Evolutionary conservation across 2,888 invertebrate genomes (phyloP).

Genomic region (Spodoptera littoralis): DNA sequence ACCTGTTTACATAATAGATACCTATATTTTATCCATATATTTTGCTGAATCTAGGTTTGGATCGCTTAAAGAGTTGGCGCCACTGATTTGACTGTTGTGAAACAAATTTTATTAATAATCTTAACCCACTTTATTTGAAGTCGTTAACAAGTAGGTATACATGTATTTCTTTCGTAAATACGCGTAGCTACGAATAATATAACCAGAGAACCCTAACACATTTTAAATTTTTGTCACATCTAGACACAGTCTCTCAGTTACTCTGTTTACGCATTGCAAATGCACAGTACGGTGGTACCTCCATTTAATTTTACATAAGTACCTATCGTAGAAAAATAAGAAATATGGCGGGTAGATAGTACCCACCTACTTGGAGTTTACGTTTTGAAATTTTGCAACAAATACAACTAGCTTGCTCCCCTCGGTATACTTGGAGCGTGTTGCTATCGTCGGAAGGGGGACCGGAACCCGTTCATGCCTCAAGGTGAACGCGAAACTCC

Average conservation of each 20-base stretch:
- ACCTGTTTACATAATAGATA: background rate
- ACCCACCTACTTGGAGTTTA: background rate
- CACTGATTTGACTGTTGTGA: constrained; percentile 45
- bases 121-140: constrained; percentile 47
- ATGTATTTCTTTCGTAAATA: constrained; percentile 25
- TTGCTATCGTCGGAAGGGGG: constrained; percentile 63
- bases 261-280: no score
- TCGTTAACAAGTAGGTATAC: constrained; percentile 11
- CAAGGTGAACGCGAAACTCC: constrained; percentile 81
- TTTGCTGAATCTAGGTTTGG: constrained; percentile 30
- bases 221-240: no score
- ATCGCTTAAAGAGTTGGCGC: constrained; percentile 33
- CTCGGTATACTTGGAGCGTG: constrained; percentile 58
- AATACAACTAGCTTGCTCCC: constrained; percentile 60
- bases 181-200: background rate
- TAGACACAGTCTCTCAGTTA: no score
- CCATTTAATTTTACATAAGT: no score
- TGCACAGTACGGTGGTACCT: no score
- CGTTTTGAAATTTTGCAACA: constrained; percentile 56
- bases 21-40: background rate
- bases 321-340: no score
- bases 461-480: constrained; percentile 78
- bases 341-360: no score
- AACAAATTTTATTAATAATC: constrained; percentile 57
- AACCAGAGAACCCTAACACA: background rate